A percentile compares a stretch with the other conserved stretches of the same genome.
phyloP scores from a whole-genome alignment of 1,140 invertebrate genomes.

The Drosophila dunni region DNA sequence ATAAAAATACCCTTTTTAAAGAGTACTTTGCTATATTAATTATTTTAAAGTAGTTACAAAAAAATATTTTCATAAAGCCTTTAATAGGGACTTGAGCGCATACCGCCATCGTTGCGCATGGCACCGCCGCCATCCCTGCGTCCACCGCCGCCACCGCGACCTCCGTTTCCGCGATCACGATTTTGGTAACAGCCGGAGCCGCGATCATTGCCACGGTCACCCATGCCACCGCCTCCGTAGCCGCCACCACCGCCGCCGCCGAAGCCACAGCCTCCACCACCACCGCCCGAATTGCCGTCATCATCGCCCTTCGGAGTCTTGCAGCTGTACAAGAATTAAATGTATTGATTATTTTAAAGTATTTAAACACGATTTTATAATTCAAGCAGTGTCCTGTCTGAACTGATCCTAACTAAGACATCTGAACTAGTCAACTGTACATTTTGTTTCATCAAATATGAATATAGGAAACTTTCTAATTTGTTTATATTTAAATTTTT shows the following conservation, averaged over 20 bases:
- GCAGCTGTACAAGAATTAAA: constrained; percentile 85
- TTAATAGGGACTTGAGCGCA: constrained; percentile 85
- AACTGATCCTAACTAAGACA: too few relatives aligned
- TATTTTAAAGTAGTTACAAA: constrained; percentile 73
- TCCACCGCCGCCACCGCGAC: constrained; percentile 84
- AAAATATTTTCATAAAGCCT: constrained; percentile 42
- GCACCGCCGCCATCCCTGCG: constrained; percentile 85
- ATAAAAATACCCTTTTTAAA: constrained; percentile 67
- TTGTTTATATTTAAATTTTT: too few relatives aligned
- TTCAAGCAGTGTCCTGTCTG: too few relatives aligned
- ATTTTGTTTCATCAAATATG: too few relatives aligned
- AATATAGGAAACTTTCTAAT: too few relatives aligned
- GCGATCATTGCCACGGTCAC: constrained; percentile 76
- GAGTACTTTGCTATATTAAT: constrained; percentile 61
- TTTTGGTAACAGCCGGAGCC: constrained; percentile 84
- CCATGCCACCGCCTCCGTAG: constrained; percentile 64
- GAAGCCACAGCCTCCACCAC: constrained; percentile 34
- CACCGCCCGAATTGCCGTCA: constrained; percentile 83
- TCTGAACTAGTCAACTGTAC: too few relatives aligned
- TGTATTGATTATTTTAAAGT: too few relatives aligned
- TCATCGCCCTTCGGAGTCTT: constrained; percentile 90
- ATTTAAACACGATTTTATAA: too few relatives aligned
- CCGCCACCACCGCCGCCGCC: constrained; percentile 49
- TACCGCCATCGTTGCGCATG: constrained; percentile 85
- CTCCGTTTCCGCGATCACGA: constrained; percentile 85